Conservation (phyloP, 2,797 vertebrate genomes). For the Diplodus puntazzo region DNA sequence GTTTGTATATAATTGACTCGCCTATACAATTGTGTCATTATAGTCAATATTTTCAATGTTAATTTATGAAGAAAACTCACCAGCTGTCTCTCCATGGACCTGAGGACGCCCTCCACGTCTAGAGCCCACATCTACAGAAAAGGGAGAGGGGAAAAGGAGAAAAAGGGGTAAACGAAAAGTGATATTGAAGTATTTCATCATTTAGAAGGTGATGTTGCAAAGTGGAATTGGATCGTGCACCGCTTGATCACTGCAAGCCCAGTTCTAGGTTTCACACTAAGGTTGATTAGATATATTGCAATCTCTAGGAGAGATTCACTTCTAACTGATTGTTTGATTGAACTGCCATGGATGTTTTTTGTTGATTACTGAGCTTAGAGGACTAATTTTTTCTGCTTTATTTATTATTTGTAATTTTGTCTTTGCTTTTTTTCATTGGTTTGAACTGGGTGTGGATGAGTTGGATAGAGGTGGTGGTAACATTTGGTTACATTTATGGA, state of each 20-base stretch:
- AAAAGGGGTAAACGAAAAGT: slow-evolving; percentile 2
- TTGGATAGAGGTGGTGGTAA: no score
- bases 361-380: background rate
- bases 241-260: slow-evolving; percentile 53
- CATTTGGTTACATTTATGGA: no score
- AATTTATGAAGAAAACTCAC: slow-evolving; percentile 46
- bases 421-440: no score
- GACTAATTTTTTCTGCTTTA: background rate
- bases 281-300: slow-evolving; percentile 49
- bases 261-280: slow-evolving; percentile 43
- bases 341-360: background rate
- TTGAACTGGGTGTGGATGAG: no score
- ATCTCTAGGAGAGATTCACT: slow-evolving; percentile 13
- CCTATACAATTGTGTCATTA: background rate
- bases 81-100: slow-evolving; percentile 65
- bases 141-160: background rate
- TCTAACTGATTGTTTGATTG: slow-evolving; percentile 11
- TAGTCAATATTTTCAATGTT: background rate
- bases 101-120: slow-evolving; percentile 67
- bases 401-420: no score
- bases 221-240: slow-evolving; percentile 31
- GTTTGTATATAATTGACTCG: background rate
- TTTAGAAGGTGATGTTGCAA: slow-evolving; percentile 50
- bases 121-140: slow-evolving; percentile 65
- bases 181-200: slow-evolving; percentile 61